Conservation (phyloP, 2,888 invertebrate species). For the Nephrotoma appendiculata region DNA sequence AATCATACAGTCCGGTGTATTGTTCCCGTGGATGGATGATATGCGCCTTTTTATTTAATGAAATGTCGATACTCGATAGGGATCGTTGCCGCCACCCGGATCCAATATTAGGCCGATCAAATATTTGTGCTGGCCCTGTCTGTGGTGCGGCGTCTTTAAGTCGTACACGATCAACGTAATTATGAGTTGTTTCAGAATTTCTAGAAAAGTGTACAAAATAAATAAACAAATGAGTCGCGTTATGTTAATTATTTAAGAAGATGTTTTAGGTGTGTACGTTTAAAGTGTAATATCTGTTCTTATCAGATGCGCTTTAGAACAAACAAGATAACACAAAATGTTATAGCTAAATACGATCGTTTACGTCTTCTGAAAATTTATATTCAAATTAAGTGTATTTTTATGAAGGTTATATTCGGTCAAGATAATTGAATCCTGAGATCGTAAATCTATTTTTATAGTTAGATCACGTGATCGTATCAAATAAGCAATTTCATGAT, state of each 20-base stretch:
- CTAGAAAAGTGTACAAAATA: slow-evolving; percentile 13
- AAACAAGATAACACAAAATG: not conserved
- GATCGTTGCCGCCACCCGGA: slow-evolving; percentile 34
- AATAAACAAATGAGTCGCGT: not conserved
- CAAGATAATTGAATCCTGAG: not conserved
- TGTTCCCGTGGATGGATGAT: slow-evolving; percentile 19
- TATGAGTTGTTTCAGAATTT: slow-evolving; percentile 28
- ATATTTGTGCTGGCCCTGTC: slow-evolving; percentile 17
- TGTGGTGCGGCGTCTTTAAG: slow-evolving; percentile 18
- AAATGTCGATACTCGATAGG: slow-evolving; percentile 38
- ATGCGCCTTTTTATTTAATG: slow-evolving; percentile 10
- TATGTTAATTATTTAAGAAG: not conserved
- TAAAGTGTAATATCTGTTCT: not conserved
- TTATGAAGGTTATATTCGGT: not conserved
- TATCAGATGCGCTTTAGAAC: not conserved
- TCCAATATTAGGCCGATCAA: slow-evolving; percentile 22
- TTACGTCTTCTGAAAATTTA: not conserved
- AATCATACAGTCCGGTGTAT: slow-evolving; percentile 13
- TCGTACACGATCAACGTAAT: slow-evolving; percentile 34
- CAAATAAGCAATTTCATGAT: not conserved
- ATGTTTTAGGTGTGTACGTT: not conserved
- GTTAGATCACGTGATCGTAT: not conserved
- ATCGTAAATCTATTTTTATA: not conserved
- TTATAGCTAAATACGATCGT: not conserved
- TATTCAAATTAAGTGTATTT: not conserved